Evolutionary conservation across 1,140 invertebrate genomes (phyloP).

Genomic region (Drosophila nebulosa): DNA sequence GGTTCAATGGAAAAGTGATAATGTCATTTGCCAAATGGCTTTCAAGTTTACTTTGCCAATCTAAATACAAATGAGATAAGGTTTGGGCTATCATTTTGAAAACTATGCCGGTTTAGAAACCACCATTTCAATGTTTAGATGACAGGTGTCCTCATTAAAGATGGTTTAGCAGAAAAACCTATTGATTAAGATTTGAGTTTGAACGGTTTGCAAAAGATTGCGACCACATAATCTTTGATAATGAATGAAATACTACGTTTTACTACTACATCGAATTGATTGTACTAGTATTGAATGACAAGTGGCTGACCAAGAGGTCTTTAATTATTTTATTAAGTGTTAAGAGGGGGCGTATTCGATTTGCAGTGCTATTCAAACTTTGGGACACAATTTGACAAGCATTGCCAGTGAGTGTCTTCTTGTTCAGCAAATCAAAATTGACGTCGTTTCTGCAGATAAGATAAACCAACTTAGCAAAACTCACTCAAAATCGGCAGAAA

Average conservation of each 20-base stretch:
- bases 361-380: not conserved
- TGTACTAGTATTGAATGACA: too few relatives aligned
- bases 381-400: not conserved
- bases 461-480: constrained; percentile 13
- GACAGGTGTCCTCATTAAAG: too few relatives aligned
- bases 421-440: constrained; percentile 20
- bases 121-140: not conserved
- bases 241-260: too few relatives aligned
- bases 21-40: not conserved
- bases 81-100: not conserved
- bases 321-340: not conserved
- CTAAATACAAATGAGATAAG: not conserved
- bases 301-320: not conserved
- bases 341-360: not conserved
- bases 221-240: too few relatives aligned
- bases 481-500: constrained; percentile 28
- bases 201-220: too few relatives aligned
- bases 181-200: too few relatives aligned
- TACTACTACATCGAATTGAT: too few relatives aligned
- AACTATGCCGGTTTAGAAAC: not conserved
- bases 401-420: not conserved
- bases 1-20: not conserved
- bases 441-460: constrained; percentile 33
- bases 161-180: too few relatives aligned
- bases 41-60: not conserved